A percentile compares a stretch with the other conserved stretches of the same genome.
Evolutionary conservation across 2,888 invertebrate species (phyloP).

Genomic region (Mesorhabditis belari): DNA sequence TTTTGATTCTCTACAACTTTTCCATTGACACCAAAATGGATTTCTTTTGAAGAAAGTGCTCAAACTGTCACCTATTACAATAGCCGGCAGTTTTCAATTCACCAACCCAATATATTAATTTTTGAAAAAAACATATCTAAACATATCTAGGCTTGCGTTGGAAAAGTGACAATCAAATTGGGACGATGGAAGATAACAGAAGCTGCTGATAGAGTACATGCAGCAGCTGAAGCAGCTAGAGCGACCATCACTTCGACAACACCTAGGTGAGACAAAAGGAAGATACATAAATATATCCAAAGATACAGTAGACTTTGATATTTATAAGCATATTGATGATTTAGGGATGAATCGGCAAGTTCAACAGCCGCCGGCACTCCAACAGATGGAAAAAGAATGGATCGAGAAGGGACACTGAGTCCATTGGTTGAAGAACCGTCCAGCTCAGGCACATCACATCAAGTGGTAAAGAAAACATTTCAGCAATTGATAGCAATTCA

Average conservation of each 20-base stretch:
- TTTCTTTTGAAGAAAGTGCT: too few relatives aligned
- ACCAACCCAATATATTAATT: too few relatives aligned
- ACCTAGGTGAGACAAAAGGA: too few relatives aligned
- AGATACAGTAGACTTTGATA: neutral
- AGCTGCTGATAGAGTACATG: conserved; percentile 44
- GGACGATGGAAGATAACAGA: conserved; percentile 53
- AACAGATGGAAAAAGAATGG: neutral
- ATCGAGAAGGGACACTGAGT: neutral
- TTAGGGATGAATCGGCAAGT: neutral
- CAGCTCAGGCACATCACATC: too few relatives aligned
- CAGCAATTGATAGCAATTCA: too few relatives aligned
- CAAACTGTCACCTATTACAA: too few relatives aligned
- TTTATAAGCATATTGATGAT: neutral
- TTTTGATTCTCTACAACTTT: too few relatives aligned
- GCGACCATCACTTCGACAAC: conserved; percentile 5
- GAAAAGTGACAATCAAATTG: conserved; percentile 10
- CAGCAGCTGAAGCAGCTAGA: conserved; percentile 29
- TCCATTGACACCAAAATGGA: too few relatives aligned
- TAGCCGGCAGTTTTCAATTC: too few relatives aligned
- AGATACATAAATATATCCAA: too few relatives aligned
- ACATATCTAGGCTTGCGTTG: neutral
- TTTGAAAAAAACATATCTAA: neutral
- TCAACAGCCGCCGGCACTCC: neutral
- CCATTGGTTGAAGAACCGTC: neutral
- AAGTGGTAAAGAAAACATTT: too few relatives aligned